Percentiles rank a stretch among this genome's conserved stretches.
Evolutionary conservation across 2,113 vertebrate genomes (phyloP).

Genomic region (Amblyopsis rosae): DNA sequence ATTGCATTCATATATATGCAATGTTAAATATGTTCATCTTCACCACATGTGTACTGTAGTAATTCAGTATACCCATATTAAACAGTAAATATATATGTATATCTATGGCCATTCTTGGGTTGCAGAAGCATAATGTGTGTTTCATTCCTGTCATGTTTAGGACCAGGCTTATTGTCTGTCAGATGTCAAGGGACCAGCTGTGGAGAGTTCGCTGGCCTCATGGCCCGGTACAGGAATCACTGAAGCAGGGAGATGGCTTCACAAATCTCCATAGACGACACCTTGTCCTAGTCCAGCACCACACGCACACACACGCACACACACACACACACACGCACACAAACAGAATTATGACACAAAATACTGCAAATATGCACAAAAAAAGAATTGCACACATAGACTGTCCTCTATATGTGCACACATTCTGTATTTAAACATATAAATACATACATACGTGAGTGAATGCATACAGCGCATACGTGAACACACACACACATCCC

Average conservation of each 20-base stretch:
- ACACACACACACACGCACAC: not conserved
- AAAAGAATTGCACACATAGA: not conserved
- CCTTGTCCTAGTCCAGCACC: constrained; percentile 72
- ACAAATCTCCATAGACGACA: constrained; percentile 72
- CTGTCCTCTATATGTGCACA: not conserved
- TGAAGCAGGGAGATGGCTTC: constrained; percentile 60
- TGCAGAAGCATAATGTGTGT: not conserved
- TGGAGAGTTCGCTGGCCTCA: constrained; percentile 8
- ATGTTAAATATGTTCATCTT: too few relatives aligned
- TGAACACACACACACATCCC: not conserved
- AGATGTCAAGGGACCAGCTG: constrained; percentile 42
- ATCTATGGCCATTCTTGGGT: too few relatives aligned
- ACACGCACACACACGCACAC: not conserved
- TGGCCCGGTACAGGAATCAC: constrained; percentile 45
- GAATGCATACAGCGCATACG: not conserved
- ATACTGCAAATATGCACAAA: not conserved
- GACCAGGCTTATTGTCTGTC: constrained; percentile 27
- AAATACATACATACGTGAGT: constrained; percentile 42
- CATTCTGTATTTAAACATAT: not conserved
- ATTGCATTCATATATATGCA: too few relatives aligned
- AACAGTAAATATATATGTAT: too few relatives aligned
- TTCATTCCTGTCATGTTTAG: too few relatives aligned
- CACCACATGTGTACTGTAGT: too few relatives aligned
- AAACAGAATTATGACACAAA: not conserved
- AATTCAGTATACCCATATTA: too few relatives aligned